Evolutionary conservation across 2,888 invertebrate species (phyloP).

Genomic region (Ecliptopera silaceata): DNA sequence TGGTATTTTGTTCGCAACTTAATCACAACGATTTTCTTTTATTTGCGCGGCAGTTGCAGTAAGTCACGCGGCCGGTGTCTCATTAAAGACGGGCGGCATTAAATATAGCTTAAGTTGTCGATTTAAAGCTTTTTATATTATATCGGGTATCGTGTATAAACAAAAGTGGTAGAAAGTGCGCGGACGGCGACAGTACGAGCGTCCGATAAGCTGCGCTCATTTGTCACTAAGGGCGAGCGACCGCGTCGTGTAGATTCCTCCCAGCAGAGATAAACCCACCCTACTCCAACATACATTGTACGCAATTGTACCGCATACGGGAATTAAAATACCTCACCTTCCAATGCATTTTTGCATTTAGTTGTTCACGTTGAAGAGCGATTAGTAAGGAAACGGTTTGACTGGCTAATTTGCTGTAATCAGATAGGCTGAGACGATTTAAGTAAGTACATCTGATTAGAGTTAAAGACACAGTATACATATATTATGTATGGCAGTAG

Average conservation of each 20-base stretch:
- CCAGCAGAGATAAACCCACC: slow-evolving; percentile 68
- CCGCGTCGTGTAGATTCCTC: slow-evolving; percentile 75
- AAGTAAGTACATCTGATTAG: slow-evolving; percentile 14
- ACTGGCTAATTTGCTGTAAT: slow-evolving; percentile 26
- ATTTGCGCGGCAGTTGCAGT: slow-evolving; percentile 43
- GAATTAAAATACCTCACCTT: slow-evolving; percentile 53
- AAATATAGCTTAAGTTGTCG: slow-evolving; percentile 42
- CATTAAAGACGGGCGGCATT: slow-evolving; percentile 59
- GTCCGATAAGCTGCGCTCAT: slow-evolving; percentile 73
- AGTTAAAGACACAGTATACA: slow-evolving; percentile 1
- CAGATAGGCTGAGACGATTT: slow-evolving; percentile 10
- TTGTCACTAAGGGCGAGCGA: slow-evolving; percentile 74
- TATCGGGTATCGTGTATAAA: slow-evolving; percentile 44
- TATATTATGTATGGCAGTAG: not conserved
- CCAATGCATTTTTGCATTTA: slow-evolving; percentile 35
- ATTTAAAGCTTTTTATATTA: slow-evolving; percentile 44
- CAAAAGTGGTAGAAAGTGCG: slow-evolving; percentile 54
- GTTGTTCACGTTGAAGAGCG: slow-evolving; percentile 22
- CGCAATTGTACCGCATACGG: slow-evolving; percentile 34
- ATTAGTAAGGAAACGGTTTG: slow-evolving; percentile 28
- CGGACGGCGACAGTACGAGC: slow-evolving; percentile 51
- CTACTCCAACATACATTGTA: slow-evolving; percentile 52
- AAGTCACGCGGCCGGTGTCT: slow-evolving; percentile 55
- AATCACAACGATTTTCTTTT: slow-evolving; percentile 49
- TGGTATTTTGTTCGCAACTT: slow-evolving; percentile 49